Percentiles rank a stretch among this genome's conserved stretches.
These are phyloP conservation scores for Pristionchus mayeri DNA, from an alignment of 2,888 invertebrate genomes.

Conservation along the genomic window DNA sequence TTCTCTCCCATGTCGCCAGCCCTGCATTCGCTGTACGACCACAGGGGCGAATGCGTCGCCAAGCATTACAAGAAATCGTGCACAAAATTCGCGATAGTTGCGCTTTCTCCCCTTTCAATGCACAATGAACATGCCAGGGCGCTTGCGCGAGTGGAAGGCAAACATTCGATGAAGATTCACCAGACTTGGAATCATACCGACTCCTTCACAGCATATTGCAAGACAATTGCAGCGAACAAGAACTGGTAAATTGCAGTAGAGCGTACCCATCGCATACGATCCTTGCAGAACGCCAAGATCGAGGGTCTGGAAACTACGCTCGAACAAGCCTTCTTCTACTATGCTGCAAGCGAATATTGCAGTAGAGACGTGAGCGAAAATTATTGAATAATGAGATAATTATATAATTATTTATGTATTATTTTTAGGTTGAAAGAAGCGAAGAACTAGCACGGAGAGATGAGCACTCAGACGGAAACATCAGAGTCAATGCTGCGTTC, in stretches of 20 bases:
- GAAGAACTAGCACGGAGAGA: too few relatives aligned
- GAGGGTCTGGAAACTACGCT: neutral
- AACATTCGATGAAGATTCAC: neutral
- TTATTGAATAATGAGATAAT: too few relatives aligned
- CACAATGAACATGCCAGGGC: neutral
- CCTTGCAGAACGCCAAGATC: too few relatives aligned
- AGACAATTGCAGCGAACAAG: neutral
- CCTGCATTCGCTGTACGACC: neutral
- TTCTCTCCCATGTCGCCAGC: too few relatives aligned
- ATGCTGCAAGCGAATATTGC: neutral
- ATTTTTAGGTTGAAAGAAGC: too few relatives aligned
- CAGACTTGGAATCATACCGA: neutral
- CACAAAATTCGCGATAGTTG: neutral
- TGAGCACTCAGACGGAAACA: neutral
- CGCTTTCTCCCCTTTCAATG: too few relatives aligned
- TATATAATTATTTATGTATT: too few relatives aligned
- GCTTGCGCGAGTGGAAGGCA: neutral
- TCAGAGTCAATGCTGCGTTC: neutral
- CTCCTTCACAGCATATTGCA: neutral
- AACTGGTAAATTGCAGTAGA: too few relatives aligned
- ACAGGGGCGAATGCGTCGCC: neutral
- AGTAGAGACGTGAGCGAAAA: too few relatives aligned
- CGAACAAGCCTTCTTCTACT: constrained; percentile 12
- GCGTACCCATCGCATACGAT: too few relatives aligned
- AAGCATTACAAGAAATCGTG: neutral